phyloP scores from a whole-genome alignment of 1,140 invertebrate genomes.

The Lordiphosa mommai region DNA sequence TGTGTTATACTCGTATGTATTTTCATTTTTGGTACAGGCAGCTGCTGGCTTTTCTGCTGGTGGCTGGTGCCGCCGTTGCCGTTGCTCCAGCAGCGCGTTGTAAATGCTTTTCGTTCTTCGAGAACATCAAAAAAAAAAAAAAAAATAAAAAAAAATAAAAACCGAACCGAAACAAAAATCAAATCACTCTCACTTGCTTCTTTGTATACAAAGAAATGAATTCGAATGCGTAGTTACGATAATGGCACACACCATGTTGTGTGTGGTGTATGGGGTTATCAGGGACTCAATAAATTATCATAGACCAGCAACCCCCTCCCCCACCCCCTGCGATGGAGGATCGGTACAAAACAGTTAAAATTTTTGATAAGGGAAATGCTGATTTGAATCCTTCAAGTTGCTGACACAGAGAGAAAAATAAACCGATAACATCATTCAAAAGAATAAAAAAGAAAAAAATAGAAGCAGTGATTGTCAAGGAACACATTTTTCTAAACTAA shows the following conservation, averaged over 20 bases:
- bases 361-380: too few species aligned
- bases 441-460: too few species aligned
- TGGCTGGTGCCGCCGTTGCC: slow-evolving; percentile 6
- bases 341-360: too few species aligned
- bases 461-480: too few species aligned
- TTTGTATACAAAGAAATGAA: not conserved
- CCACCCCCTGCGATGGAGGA: too few species aligned
- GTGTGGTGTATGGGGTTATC: slow-evolving; percentile 20
- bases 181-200: slow-evolving; percentile 11
- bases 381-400: too few species aligned
- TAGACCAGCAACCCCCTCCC: too few species aligned
- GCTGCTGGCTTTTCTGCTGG: slow-evolving; percentile 2
- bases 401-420: too few species aligned
- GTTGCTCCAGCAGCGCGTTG: slow-evolving; percentile 16
- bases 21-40: slow-evolving; percentile 43
- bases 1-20: slow-evolving; percentile 22
- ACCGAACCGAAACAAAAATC: slow-evolving; percentile 2
- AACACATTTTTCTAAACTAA: too few species aligned
- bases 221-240: slow-evolving; percentile 23
- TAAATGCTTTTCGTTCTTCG: slow-evolving; percentile 32
- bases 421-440: too few species aligned
- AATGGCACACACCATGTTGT: slow-evolving; percentile 1
- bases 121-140: slow-evolving; percentile 3
- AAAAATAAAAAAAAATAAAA: not conserved
- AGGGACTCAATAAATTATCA: not conserved